Percentiles rank a stretch among this genome's conserved stretches.
phyloP scores from a whole-genome alignment of 2,113 vertebrate species.

The Bubo blakistoni region DNA sequence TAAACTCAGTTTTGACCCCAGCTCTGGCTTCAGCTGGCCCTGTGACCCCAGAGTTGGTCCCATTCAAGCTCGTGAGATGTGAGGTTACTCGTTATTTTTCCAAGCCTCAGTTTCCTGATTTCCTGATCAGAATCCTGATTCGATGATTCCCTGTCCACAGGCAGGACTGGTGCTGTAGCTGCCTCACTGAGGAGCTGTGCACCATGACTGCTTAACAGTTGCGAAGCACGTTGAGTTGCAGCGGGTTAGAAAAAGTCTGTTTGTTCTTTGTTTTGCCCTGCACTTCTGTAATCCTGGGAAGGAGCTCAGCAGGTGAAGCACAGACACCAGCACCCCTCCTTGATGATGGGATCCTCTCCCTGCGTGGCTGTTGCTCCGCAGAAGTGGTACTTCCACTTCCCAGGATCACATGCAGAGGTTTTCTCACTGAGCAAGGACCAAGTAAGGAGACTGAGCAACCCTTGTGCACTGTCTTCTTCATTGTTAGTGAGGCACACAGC shows the following conservation, averaged over 20 bases:
- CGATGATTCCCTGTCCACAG: background rate
- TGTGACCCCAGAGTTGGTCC: background rate
- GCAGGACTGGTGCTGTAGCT: background rate
- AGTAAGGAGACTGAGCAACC: background rate
- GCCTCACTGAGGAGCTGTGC: background rate
- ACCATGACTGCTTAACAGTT: background rate
- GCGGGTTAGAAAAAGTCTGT: background rate
- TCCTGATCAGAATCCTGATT: background rate
- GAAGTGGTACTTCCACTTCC: background rate
- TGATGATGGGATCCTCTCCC: background rate
- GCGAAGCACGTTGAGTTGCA: background rate
- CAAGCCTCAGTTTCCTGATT: background rate
- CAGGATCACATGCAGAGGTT: rapidly evolving
- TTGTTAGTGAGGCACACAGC: no score
- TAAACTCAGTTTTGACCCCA: background rate
- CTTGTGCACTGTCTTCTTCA: background rate
- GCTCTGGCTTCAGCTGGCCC: background rate
- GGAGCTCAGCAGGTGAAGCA: background rate
- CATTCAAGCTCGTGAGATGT: background rate
- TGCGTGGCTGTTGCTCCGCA: rapidly evolving
- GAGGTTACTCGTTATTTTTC: background rate
- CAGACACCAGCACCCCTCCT: background rate
- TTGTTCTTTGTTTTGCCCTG: background rate
- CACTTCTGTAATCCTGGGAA: background rate
- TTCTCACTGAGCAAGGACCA: background rate